These are phyloP conservation scores for Sula dactylatra DNA, from an alignment of 2,113 vertebrate species.

Conservation along the genomic window DNA sequence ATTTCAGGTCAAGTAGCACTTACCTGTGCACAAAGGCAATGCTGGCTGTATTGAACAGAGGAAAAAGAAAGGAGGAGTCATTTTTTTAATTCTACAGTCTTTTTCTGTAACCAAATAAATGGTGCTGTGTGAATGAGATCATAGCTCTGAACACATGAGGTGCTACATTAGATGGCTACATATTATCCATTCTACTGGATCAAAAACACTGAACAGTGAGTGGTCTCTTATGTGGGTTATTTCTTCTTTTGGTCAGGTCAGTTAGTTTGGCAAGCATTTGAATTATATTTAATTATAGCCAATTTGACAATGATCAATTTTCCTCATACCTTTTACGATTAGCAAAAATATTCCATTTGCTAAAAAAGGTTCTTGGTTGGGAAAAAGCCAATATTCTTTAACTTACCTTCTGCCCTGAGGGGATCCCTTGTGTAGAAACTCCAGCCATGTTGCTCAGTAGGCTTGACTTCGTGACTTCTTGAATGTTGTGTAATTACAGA, in stretches of 20 bases:
- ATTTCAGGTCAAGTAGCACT: conserved; percentile 40
- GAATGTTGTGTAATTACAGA: background rate
- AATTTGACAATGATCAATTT: background rate
- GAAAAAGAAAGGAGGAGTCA: background rate
- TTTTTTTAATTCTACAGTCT: background rate
- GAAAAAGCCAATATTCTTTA: background rate
- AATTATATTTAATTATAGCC: background rate
- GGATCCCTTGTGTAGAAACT: background rate
- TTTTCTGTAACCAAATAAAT: background rate
- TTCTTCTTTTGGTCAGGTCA: background rate
- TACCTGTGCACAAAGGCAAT: background rate
- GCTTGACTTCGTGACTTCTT: background rate
- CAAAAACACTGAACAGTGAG: background rate
- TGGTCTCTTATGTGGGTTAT: background rate
- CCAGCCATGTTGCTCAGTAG: background rate
- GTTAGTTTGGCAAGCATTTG: background rate
- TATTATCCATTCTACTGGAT: background rate
- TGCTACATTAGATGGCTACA: background rate
- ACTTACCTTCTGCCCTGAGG: background rate
- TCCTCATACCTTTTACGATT: background rate
- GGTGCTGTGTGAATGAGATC: background rate
- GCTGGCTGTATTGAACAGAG: background rate
- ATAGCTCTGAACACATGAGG: background rate
- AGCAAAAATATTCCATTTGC: background rate
- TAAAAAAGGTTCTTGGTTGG: background rate